phyloP scores from a whole-genome alignment of 2,888 invertebrate species.

The Diploptera punctata region DNA sequence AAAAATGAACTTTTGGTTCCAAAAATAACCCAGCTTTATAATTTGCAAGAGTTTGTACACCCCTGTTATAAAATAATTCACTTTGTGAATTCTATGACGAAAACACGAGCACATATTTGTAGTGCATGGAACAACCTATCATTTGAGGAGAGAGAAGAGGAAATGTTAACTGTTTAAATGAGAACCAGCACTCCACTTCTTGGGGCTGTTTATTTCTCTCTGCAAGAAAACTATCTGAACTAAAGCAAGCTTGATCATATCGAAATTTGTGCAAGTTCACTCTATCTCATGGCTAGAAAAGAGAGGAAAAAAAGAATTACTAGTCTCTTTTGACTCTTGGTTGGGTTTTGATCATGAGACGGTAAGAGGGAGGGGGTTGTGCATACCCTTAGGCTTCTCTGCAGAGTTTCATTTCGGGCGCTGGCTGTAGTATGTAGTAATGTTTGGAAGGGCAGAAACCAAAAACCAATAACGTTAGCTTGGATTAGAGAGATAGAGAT shows the following conservation, averaged over 20 bases:
- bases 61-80: background rate
- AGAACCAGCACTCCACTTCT: background rate
- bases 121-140: background rate
- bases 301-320: too few relatives aligned
- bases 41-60: too few relatives aligned
- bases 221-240: background rate
- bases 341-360: too few relatives aligned
- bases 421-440: too few relatives aligned
- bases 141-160: too few relatives aligned
- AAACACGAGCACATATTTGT: too few relatives aligned
- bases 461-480: slow-evolving; percentile 42
- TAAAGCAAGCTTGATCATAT: background rate
- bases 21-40: too few relatives aligned
- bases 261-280: too few relatives aligned
- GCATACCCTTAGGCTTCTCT: slow-evolving; percentile 18
- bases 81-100: too few relatives aligned
- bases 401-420: slow-evolving; percentile 32
- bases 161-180: slow-evolving; percentile 1
- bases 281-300: too few relatives aligned
- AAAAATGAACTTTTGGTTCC: too few relatives aligned
- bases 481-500: slow-evolving; percentile 31
- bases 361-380: slow-evolving; percentile 3
- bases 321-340: too few relatives aligned
- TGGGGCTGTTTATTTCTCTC: slow-evolving; percentile 3
- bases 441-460: slow-evolving; percentile 35